Percentiles rank a stretch among this genome's conserved stretches.
These are phyloP conservation scores for Mico argentatus DNA, from an alignment of 2,797 vertebrate species.

Conservation along the genomic window DNA sequence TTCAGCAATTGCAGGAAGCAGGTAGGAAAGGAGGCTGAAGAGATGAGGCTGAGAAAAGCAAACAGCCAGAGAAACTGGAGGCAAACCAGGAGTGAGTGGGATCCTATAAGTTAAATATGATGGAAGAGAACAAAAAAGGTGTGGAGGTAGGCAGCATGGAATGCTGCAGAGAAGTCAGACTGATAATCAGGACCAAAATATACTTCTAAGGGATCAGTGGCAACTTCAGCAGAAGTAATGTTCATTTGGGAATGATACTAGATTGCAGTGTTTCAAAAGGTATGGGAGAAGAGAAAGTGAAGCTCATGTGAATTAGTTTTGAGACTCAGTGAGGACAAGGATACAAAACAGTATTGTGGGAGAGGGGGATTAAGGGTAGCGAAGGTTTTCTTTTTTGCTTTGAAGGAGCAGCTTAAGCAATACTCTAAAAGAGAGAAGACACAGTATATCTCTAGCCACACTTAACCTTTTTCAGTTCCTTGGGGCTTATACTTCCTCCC, in stretches of 20 bases:
- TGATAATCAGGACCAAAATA: background rate
- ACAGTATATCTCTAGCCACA: background rate
- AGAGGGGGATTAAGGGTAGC: background rate
- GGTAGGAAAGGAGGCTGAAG: background rate
- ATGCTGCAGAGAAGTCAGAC: background rate
- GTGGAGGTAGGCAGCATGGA: background rate
- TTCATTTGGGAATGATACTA: background rate
- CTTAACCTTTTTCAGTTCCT: background rate
- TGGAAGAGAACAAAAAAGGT: background rate
- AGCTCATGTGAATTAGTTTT: background rate
- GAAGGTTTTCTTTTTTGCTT: background rate
- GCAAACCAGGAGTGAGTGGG: background rate
- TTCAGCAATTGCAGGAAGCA: background rate
- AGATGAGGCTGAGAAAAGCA: background rate
- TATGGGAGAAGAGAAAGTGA: background rate
- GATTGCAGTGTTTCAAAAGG: background rate
- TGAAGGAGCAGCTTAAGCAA: background rate
- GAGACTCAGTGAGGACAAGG: background rate
- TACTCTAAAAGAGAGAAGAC: background rate
- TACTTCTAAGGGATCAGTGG: background rate
- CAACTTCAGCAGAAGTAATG: background rate
- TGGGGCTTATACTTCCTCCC: background rate
- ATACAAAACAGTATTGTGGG: background rate
- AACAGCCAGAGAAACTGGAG: background rate
- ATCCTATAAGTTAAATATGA: background rate